phyloP scores from a whole-genome alignment of 2,113 vertebrate species.

The Bubalus kerabau region DNA sequence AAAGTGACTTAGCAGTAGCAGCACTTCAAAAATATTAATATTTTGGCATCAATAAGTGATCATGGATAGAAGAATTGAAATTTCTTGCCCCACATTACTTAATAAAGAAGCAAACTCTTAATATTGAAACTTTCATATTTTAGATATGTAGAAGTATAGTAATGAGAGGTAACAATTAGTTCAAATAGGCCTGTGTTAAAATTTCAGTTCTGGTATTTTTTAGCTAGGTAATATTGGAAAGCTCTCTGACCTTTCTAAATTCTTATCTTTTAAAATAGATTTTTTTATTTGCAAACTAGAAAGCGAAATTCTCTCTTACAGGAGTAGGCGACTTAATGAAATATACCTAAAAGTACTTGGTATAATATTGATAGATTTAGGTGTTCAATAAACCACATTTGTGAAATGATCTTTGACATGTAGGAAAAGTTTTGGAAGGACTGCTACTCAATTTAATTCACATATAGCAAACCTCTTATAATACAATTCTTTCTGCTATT shows the following conservation, averaged over 20 bases:
- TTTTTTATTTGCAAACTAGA: neutral
- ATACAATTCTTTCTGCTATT: neutral
- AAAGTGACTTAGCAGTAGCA: too few species aligned
- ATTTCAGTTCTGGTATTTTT: neutral
- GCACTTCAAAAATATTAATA: neutral
- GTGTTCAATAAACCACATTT: neutral
- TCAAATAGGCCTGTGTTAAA: neutral
- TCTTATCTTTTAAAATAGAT: neutral
- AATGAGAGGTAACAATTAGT: neutral
- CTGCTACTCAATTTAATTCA: neutral
- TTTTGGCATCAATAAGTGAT: neutral
- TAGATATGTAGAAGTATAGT: neutral
- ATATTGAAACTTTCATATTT: neutral
- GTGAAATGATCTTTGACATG: neutral
- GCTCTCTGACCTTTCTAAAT: neutral
- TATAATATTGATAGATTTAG: neutral
- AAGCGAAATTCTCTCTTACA: neutral
- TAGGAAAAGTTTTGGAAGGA: neutral
- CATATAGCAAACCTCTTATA: neutral
- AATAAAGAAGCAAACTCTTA: neutral
- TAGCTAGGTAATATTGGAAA: neutral
- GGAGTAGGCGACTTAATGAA: neutral
- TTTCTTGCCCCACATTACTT: neutral
- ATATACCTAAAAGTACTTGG: neutral
- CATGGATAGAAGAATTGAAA: neutral